phyloP scores from a whole-genome alignment of 1,140 invertebrate genomes.

The Drosophila navojoa region DNA sequence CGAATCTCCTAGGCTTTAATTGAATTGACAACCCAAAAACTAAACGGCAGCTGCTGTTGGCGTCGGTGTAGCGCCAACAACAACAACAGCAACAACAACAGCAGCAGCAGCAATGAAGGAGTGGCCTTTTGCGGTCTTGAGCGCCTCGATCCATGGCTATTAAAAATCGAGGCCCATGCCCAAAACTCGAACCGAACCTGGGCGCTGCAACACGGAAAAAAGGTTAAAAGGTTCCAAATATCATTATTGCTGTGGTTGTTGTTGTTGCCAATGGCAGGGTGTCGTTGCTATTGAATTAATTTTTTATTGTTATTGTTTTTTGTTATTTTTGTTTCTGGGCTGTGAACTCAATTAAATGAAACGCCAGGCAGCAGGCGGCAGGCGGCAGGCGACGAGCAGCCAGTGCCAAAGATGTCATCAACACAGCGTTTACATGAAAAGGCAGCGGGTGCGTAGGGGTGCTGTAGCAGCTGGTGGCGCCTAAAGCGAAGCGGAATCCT shows the following conservation, averaged over 20 bases:
- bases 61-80: conserved; percentile 53
- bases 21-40: conserved; percentile 70
- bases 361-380: conserved; percentile 61
- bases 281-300: conserved; percentile 72
- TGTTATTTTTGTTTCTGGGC: conserved; percentile 25
- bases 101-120: conserved; percentile 57
- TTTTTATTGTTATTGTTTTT: conserved; percentile 79
- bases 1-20: conserved; percentile 64
- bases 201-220: conserved; percentile 55
- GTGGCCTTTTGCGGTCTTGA: conserved; percentile 54
- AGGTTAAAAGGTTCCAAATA: conserved; percentile 79
- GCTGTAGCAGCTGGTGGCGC: conserved; percentile 63
- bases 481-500: conserved; percentile 47
- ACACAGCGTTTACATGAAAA: conserved; percentile 33
- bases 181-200: conserved; percentile 43
- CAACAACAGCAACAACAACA: conserved; percentile 28
- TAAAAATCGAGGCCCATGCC: conserved; percentile 49
- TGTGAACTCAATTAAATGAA: conserved; percentile 80
- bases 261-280: conserved; percentile 34
- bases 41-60: conserved; percentile 67
- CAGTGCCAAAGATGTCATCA: conserved; percentile 71
- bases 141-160: conserved; percentile 45
- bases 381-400: conserved; percentile 58
- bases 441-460: background rate
- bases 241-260: conserved; percentile 55